Percentiles rank a stretch among this genome's conserved stretches.
Conservation (phyloP, 35 echinoderm and acorn worm species). For the Eucidaris tribuloides region DNA sequence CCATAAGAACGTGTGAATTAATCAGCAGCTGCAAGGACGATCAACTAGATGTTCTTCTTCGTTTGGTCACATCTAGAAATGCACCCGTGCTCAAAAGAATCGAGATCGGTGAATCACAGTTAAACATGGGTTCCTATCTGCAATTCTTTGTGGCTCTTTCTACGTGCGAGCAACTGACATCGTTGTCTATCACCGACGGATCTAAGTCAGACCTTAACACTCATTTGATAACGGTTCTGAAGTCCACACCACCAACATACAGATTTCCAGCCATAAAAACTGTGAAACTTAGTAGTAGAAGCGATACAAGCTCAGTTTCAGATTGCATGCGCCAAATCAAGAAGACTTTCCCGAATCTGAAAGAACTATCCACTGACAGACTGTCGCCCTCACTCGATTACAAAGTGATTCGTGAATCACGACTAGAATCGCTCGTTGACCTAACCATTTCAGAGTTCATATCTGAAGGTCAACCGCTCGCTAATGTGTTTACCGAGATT, state of each 20-base stretch:
- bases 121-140: not conserved
- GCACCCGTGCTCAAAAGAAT: not conserved
- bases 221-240: not conserved
- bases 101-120: not conserved
- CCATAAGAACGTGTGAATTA: not conserved
- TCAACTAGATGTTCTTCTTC: not conserved
- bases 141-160: not conserved
- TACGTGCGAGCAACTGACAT: not conserved
- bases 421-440: not conserved
- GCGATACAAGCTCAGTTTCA: not conserved
- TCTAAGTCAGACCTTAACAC: not conserved
- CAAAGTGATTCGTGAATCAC: not conserved
- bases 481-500: not conserved
- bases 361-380: not conserved
- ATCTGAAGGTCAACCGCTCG: not conserved
- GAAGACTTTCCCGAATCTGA: not conserved
- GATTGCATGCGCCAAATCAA: not conserved
- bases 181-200: not conserved
- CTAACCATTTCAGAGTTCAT: not conserved
- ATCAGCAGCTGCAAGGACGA: not conserved
- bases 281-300: not conserved
- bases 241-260: not conserved
- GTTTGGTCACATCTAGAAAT: not conserved
- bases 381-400: not conserved
- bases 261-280: not conserved